phyloP scores from a whole-genome alignment of 2,888 invertebrate species.

The Emmelina monodactyla region DNA sequence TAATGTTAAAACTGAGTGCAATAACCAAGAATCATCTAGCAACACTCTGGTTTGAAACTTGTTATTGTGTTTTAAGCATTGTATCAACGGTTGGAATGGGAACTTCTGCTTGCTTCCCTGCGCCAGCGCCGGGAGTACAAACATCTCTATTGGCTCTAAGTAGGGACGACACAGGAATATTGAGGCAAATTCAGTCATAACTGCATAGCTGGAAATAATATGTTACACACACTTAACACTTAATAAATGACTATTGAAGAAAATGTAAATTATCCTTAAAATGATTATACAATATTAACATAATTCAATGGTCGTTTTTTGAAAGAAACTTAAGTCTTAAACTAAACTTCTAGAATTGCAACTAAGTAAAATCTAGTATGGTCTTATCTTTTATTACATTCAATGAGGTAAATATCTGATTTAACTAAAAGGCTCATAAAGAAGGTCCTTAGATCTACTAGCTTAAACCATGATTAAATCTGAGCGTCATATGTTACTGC shows the following conservation, averaged over 20 bases:
- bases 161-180: conserved; percentile 73
- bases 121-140: conserved; percentile 74
- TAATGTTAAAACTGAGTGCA: conserved; percentile 73
- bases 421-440: too few relatives aligned
- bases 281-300: too few relatives aligned
- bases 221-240: background rate
- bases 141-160: conserved; percentile 73
- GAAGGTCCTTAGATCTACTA: too few relatives aligned
- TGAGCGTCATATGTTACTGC: too few relatives aligned
- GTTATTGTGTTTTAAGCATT: conserved; percentile 38
- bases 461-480: too few relatives aligned
- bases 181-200: conserved; percentile 67
- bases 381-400: too few relatives aligned
- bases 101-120: conserved; percentile 40
- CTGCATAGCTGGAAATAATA: conserved; percentile 32
- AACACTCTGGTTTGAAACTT: conserved; percentile 53
- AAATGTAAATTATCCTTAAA: conserved; percentile 1
- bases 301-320: too few relatives aligned
- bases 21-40: conserved; percentile 68
- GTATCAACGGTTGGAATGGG: conserved; percentile 59
- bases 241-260: background rate
- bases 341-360: too few relatives aligned
- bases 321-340: too few relatives aligned
- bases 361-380: too few relatives aligned
- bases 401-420: too few relatives aligned